Conservation (phyloP, 2,888 invertebrate genomes). For the Synergus gifuensis region DNA sequence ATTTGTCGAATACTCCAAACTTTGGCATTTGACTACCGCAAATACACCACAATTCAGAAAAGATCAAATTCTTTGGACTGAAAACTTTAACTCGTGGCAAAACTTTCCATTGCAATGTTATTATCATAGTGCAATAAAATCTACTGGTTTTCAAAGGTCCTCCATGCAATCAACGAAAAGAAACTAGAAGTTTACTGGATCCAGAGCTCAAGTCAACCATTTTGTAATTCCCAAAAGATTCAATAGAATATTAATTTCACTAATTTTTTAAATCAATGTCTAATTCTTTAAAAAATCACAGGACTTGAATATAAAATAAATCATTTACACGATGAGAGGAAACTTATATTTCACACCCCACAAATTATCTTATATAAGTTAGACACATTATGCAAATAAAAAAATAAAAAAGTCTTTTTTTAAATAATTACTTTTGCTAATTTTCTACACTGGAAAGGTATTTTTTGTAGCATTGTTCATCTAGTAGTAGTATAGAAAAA, state of each 20-base stretch:
- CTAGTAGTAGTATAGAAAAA: constrained; percentile 32
- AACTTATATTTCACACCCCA: too few species aligned
- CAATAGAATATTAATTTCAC: neutral
- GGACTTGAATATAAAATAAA: too few species aligned
- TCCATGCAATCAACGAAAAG: constrained; percentile 29
- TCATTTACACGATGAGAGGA: too few species aligned
- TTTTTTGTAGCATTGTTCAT: constrained; percentile 9
- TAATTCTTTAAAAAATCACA: neutral
- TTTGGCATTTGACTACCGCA: constrained; percentile 43
- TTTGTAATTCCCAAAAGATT: neutral
- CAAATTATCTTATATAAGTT: neutral
- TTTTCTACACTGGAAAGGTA: constrained; percentile 31
- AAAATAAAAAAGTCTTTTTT: neutral
- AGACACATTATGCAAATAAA: neutral
- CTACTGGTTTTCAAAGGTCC: constrained; percentile 18
- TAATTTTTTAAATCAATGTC: neutral
- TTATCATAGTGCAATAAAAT: constrained; percentile 17
- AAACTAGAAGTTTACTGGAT: neutral
- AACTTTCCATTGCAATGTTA: constrained; percentile 33
- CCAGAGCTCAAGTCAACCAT: neutral
- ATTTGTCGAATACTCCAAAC: constrained; percentile 76
- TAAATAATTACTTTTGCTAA: neutral
- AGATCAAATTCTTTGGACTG: constrained; percentile 10
- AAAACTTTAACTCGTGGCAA: constrained; percentile 23
- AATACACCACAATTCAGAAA: constrained; percentile 54